Base-by-base conservation (phyloP, 2,113 vertebrate species). In the Carassius auratus region DNA sequence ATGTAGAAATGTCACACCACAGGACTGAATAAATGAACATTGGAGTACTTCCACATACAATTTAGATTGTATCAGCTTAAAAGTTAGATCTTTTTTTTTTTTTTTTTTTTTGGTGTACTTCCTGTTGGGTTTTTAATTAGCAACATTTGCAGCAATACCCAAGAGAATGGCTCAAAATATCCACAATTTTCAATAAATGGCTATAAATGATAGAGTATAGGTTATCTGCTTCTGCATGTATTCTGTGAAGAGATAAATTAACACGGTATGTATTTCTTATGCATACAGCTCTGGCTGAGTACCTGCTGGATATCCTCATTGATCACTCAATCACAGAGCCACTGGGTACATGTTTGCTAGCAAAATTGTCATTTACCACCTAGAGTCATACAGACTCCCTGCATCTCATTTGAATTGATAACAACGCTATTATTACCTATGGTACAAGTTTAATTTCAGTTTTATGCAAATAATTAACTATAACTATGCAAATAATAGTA, bases 321-420 rank as follows among this genome's bases (percentile, higher is more conserved):
- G 26, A 64, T 76, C 59, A 66, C 26, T 84, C 59, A 66, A 69
- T 86, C 26, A 55, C 19, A 52, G 45, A 76, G 85, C 36, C 57
- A 55, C 61, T 76, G 79, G 59, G 23, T 55, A 45, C 59, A 23
- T 83, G 48, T 81, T 86, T 73, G 33, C 85, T 86, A 79, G 59
- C 83, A 76, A 64, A 66, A n/a, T 52, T 57, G 38, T 66, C 38
- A 84, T 84, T 84, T 84, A 50, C 57, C 75, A 75, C 83, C 74
- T 42, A 50, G 26, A 30, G 68, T 48, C 74, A 33, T 76, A 5
- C 76, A 76, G n/a, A 13, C 57, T 76, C 30, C 57, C 38, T 84
- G 73, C 59, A 64, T 48, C 61, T 48, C 17, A 76, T 76, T 76
- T 50, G 59, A 62, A 83, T 55, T 76, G 19, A 66, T 64, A 82